Percentiles rank a stretch among this genome's conserved stretches.
Conservation (phyloP, 2,797 vertebrate genomes). For the Dromococcyx pavoninus region DNA sequence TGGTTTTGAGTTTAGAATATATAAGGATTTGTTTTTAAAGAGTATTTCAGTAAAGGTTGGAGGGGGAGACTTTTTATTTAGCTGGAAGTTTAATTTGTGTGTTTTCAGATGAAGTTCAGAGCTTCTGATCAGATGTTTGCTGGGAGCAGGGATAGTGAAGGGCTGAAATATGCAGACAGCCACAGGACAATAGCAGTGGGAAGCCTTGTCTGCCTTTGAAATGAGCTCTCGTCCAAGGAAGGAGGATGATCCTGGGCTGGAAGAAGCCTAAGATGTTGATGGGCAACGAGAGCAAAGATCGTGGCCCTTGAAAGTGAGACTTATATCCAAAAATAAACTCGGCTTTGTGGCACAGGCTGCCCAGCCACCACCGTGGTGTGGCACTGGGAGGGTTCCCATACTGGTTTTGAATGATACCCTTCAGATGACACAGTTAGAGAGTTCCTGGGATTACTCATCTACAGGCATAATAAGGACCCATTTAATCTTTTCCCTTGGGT, state of each 20-base stretch:
- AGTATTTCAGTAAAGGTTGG: slow-evolving; percentile 13
- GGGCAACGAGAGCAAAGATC: background rate
- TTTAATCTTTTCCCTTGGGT: background rate
- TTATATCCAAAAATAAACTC: background rate
- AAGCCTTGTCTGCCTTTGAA: slow-evolving; percentile 40
- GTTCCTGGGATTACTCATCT: background rate
- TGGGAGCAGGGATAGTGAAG: background rate
- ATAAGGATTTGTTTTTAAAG: slow-evolving; percentile 16
- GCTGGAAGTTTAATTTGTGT: slow-evolving; percentile 33
- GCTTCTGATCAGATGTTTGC: background rate
- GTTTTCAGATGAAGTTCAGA: slow-evolving; percentile 23
- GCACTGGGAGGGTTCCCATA: background rate
- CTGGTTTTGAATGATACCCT: background rate
- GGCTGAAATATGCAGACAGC: slow-evolving; percentile 41
- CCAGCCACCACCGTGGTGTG: background rate
- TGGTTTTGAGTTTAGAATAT: slow-evolving; percentile 50
- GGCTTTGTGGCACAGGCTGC: background rate
- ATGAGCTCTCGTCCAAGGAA: background rate
- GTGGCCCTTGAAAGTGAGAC: background rate
- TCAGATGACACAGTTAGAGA: slow-evolving; percentile 5
- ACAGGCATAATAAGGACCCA: background rate
- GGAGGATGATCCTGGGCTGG: background rate
- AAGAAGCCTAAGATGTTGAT: background rate
- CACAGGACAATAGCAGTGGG: slow-evolving; percentile 48
- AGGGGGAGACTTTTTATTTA: background rate